phyloP scores from a whole-genome alignment of 2,797 vertebrate species.

The Gymnopithys bicolor region DNA sequence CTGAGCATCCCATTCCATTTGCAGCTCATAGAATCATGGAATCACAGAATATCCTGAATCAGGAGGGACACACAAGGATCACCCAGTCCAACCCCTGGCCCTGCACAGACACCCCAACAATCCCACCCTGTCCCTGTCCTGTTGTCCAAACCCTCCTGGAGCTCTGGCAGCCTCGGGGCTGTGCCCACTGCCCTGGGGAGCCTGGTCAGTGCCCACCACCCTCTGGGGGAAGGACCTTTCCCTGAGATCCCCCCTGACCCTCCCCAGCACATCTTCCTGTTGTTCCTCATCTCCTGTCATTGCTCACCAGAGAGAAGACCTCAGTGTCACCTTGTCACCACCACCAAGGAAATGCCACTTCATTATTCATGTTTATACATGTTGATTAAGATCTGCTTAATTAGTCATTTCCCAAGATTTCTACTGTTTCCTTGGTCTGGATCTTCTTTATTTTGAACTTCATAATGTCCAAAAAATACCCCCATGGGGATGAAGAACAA shows the following conservation, averaged over 20 bases:
- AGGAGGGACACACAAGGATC: not conserved
- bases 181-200: not conserved
- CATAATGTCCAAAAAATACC: not conserved
- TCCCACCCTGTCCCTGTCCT: not conserved
- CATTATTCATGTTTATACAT: not conserved
- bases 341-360: not conserved
- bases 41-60: not conserved
- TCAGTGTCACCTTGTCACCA: not conserved
- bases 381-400: not conserved
- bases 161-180: not conserved
- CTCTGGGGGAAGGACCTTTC: not conserved
- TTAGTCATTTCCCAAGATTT: not conserved
- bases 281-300: not conserved
- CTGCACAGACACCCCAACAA: not conserved
- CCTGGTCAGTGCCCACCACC: not conserved
- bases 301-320: not conserved
- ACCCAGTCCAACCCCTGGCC: not conserved
- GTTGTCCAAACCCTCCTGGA: not conserved
- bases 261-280: not conserved
- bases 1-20: not conserved
- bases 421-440: not conserved
- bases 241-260: not conserved
- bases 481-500: too few species aligned
- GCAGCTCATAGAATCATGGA: not conserved
- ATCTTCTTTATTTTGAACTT: not conserved